Evolutionary conservation across 2,888 invertebrate genomes (phyloP).

Genomic region (Acleris emargana): DNA sequence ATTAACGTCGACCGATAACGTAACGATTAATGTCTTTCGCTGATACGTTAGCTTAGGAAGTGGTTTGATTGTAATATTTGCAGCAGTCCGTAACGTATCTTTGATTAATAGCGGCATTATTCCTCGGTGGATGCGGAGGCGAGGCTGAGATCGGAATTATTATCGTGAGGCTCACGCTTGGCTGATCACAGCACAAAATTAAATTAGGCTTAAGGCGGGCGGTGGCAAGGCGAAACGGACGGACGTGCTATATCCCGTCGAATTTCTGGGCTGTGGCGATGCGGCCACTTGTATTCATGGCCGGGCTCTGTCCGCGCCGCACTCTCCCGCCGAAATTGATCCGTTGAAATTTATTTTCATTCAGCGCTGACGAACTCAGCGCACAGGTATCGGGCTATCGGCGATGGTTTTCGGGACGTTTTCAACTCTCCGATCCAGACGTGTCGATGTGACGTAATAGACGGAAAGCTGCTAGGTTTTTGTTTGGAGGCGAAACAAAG

Average conservation of each 20-base stretch:
- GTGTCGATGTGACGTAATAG: too few species aligned
- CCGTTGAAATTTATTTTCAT: constrained; percentile 69
- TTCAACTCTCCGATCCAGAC: constrained; percentile 6
- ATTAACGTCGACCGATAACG: constrained; percentile 9
- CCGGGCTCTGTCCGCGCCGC: constrained; percentile 54
- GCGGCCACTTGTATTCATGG: constrained; percentile 65
- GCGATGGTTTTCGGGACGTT: constrained; percentile 32
- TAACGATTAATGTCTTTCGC: constrained; percentile 29
- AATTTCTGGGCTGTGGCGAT: constrained; percentile 51
- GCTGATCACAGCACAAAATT: constrained; percentile 74
- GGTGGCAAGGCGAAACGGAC: constrained; percentile 40
- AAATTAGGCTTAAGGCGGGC: constrained; percentile 67
- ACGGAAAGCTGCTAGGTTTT: too few species aligned
- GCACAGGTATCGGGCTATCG: constrained; percentile 42
- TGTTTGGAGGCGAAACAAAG: too few species aligned
- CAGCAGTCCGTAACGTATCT: constrained; percentile 38
- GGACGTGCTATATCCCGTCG: constrained; percentile 43
- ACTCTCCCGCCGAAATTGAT: constrained; percentile 57
- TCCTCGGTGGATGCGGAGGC: constrained; percentile 53
- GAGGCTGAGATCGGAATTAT: constrained; percentile 67
- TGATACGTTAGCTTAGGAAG: constrained; percentile 30
- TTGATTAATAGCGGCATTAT: constrained; percentile 69
- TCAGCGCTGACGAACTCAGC: constrained; percentile 52
- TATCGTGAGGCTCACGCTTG: constrained; percentile 69
- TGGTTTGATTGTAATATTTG: constrained; percentile 33